phyloP scores from a whole-genome alignment of 2,113 vertebrate genomes.

The Procapra przewalskii region DNA sequence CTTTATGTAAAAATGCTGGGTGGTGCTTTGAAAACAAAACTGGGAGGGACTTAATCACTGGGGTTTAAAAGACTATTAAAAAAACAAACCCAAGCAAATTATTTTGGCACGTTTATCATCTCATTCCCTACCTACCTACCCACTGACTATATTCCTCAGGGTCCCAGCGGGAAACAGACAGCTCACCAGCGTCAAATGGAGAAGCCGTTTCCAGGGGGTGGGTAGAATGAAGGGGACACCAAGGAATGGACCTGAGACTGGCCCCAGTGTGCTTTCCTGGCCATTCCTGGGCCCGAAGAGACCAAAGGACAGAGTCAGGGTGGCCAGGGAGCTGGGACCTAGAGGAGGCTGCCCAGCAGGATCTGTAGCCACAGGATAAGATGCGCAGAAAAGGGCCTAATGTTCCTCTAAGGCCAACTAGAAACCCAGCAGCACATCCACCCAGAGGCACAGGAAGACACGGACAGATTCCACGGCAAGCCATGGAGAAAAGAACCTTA shows the following conservation, averaged over 20 bases:
- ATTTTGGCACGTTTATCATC: constrained; percentile 61
- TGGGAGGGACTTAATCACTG: constrained; percentile 56
- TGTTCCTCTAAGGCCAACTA: neutral
- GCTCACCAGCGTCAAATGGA: neutral
- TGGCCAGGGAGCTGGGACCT: neutral
- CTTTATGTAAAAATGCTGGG: constrained; percentile 64
- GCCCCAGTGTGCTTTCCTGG: neutral
- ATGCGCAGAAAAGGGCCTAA: neutral
- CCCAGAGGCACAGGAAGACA: neutral
- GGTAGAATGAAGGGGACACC: neutral
- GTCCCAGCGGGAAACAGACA: constrained; percentile 26
- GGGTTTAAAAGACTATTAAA: constrained; percentile 70
- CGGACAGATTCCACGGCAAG: neutral
- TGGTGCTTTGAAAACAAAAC: constrained; percentile 71
- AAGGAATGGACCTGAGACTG: neutral
- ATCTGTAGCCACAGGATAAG: neutral
- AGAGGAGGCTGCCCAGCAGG: neutral
- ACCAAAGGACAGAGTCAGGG: neutral
- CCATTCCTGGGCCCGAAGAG: neutral
- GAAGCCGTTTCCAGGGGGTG: neutral
- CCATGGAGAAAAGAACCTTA: neutral
- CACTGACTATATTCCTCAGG: neutral
- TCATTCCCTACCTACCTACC: constrained; percentile 1
- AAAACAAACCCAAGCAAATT: constrained; percentile 61
- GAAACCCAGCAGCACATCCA: neutral